phyloP scores from a whole-genome alignment of 1,140 invertebrate genomes.

The Zaprionus vittiger region DNA sequence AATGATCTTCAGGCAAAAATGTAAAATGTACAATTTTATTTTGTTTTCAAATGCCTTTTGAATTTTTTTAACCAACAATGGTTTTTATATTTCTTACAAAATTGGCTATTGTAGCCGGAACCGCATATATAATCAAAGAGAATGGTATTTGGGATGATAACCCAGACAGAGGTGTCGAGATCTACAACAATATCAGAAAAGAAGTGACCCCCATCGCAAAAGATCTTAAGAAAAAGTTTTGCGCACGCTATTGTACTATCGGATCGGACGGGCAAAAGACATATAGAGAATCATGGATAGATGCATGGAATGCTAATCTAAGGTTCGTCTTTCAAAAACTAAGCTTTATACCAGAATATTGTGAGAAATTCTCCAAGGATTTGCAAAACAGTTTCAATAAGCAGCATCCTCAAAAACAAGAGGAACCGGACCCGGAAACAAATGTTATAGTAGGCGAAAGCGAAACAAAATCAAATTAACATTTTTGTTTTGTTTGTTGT shows the following conservation, averaged over 20 bases:
- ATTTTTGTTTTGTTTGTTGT: background rate
- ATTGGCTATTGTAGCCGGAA: conserved; percentile 44
- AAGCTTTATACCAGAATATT: conserved; percentile 27
- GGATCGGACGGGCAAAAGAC: conserved; percentile 15
- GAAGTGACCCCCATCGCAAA: conserved; percentile 40
- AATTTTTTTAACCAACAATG: conserved; percentile 26
- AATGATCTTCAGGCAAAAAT: background rate
- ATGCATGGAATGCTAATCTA: conserved; percentile 52
- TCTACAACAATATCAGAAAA: conserved; percentile 44
- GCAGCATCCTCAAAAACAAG: background rate
- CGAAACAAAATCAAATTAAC: background rate
- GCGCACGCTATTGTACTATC: conserved; percentile 13
- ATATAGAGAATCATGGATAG: conserved; percentile 30
- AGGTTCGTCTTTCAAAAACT: conserved; percentile 12
- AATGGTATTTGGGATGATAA: conserved; percentile 40
- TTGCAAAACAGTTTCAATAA: conserved; percentile 10
- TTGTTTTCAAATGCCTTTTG: background rate
- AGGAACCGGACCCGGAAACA: background rate
- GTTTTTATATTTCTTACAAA: conserved; percentile 28
- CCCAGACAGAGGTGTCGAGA: conserved; percentile 1
- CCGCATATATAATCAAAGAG: conserved; percentile 43
- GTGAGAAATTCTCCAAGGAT: conserved; percentile 30
- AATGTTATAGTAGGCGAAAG: conserved; percentile 16
- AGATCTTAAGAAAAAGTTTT: conserved; percentile 35
- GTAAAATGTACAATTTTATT: background rate